Evolutionary conservation across 2,113 vertebrate genomes (phyloP), one percentile per base, ranked within the genome.

Genomic region (Embiotoca jacksoni): DNA sequence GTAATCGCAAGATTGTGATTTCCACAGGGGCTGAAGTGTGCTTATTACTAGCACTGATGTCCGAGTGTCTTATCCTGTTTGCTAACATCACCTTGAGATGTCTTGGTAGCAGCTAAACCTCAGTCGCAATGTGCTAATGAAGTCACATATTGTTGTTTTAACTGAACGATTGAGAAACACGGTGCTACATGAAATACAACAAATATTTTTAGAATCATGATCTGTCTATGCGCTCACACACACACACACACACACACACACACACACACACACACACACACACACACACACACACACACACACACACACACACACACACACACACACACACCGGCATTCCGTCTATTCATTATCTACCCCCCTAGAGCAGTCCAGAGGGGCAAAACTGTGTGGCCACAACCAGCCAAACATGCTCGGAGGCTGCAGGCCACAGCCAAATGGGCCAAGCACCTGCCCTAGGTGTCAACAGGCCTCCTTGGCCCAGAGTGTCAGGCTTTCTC

Each of bases 341-440:
- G 66, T 73, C 83, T 74, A 86, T 92, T 93, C 92, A 83, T 94
- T 94, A 94, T 92, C 90, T 92, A 58, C 62, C 74, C 44, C 84
- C 93, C 93, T 88, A 64, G 81, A 93, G 92, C 93, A 46, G 88
- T 92, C 91, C 89, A 90, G 78, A 84, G 92, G 93, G 92, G 85
- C 84, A 89, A 23, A 84, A 90, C 80, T 85, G 84, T 87, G 82
- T 77, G 84, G 81, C 88, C 73, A 83, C 85, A 81, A 72, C 86
- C 80, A 88, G 77, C 87, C 88, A 89, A 91, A 92, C 86, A 88
- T 79, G 89, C 88, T 90, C 81, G 73, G 80, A 91, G 87, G 88
- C 92, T 84, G 90, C 66, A 83, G 87, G 89, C 88, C 90, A 87
- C 75, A 88, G 84, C 82, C 85, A 93, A 90, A 92, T 88, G 86